Base-by-base conservation (phyloP, 2,797 vertebrate genomes). In the Periophthalmus magnuspinnatus region DNA sequence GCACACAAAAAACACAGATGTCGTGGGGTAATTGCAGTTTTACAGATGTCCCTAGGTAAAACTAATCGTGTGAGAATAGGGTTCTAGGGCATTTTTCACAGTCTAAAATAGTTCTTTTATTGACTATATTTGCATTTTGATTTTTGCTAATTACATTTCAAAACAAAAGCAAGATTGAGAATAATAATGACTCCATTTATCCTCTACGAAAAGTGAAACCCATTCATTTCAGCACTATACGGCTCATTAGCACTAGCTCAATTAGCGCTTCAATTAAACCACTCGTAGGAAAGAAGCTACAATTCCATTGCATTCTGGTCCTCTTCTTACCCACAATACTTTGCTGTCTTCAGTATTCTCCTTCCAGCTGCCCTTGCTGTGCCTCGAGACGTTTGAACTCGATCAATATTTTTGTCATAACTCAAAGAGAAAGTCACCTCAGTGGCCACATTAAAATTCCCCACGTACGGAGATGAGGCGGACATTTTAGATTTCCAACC, bases 371-470 rank as follows among this genome's bases (percentile, higher is more conserved):
- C 79, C 89, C 84, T 88, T 88, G 84, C 76, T n/a, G 28, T 55
- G 79, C 76, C 21, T 34, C 78, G 67, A 76, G 76, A 86, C 59
- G 28, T 6, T 78, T 71, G 84, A 70, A 74, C 59, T 33, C 59
- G 79, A 89, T 90, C 88, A 79, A 90, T 91, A 90, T 89, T 84
- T 88, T 82, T 81, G 78, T 86, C 87, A 83, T 89, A 89, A 87
- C 82, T 90, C 84, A 70, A 45, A 61, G 77, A n/a, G 74, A 81
- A 85, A 79, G 85, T 89, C 84, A 87, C 84, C 85, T 85, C 84
- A 86, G 81, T 76, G 54, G 69, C 55, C 24, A 77, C 81, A 86
- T 91, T 83, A 85, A 84, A 78, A 87, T 81, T 87, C 84, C 75
- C 74, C 48, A 28, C 77, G 82, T 78, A 5, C 59, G 68, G 67